Evolutionary conservation across 2,888 invertebrate genomes (phyloP).

Genomic region (Chironomus tentans): DNA sequence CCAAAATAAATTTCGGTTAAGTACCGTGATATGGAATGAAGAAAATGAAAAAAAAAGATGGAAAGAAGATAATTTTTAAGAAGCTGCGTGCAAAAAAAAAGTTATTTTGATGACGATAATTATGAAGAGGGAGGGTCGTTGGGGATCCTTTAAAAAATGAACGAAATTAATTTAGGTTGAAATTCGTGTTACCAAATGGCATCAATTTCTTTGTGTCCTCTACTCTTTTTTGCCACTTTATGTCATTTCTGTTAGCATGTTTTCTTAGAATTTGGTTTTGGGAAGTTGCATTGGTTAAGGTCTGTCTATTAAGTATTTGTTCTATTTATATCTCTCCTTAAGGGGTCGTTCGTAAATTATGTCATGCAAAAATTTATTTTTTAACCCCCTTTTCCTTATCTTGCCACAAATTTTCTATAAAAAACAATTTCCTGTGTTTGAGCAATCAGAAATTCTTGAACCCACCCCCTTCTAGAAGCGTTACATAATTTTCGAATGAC

Average conservation of each 20-base stretch:
- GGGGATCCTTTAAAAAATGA: constrained; percentile 10
- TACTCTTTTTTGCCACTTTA: neutral
- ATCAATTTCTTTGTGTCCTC: constrained; percentile 3
- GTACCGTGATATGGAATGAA: neutral
- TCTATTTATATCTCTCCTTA: no score
- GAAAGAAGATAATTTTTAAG: constrained; percentile 13
- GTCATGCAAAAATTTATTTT: no score
- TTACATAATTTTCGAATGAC: no score
- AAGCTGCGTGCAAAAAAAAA: neutral
- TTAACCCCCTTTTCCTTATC: no score
- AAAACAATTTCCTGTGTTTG: no score
- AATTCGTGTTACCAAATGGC: constrained; percentile 23
- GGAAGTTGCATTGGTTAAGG: no score
- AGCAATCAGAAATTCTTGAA: no score
- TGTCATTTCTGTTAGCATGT: neutral
- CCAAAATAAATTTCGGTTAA: constrained; percentile 18
- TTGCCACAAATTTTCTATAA: no score
- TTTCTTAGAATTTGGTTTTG: no score
- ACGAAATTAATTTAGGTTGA: constrained; percentile 22
- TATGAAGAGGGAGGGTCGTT: neutral
- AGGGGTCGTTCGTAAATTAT: no score
- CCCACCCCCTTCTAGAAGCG: no score
- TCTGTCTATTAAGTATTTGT: no score
- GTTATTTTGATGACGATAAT: neutral
- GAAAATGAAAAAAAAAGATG: neutral